These are phyloP conservation scores for Hippopotamyrus pictus DNA, from an alignment of 2,797 vertebrate species.

Conservation along the genomic window DNA sequence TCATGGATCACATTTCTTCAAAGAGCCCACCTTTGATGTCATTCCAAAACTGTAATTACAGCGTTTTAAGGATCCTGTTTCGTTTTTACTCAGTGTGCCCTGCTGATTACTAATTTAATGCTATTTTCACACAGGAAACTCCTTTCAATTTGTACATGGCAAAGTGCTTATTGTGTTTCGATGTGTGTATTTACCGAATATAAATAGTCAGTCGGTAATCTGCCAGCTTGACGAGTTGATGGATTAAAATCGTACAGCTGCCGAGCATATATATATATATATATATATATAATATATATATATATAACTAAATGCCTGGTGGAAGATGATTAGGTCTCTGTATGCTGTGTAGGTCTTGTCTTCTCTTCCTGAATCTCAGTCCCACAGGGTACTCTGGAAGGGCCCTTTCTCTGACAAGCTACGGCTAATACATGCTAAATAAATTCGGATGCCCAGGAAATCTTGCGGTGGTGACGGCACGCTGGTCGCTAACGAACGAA, in stretches of 20 bases:
- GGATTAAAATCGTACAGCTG: constrained; percentile 7
- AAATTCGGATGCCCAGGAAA: neutral
- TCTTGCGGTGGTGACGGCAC: neutral
- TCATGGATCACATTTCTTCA: constrained; percentile 23
- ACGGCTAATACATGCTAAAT: neutral
- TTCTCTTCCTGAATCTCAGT: neutral
- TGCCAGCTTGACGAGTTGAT: neutral
- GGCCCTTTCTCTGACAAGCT: neutral
- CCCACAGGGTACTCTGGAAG: neutral
- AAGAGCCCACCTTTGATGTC: constrained; percentile 25
- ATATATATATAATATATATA: neutral
- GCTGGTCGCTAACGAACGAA: neutral
- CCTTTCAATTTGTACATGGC: constrained; percentile 14
- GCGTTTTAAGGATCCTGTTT: constrained; percentile 16
- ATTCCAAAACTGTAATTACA: constrained; percentile 29
- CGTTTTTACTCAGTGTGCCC: neutral
- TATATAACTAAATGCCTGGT: neutral
- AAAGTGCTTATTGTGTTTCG: constrained; percentile 8
- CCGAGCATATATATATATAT: neutral
- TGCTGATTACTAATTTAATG: constrained; percentile 1
- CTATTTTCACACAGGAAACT: constrained; percentile 17
- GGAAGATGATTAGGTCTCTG: neutral
- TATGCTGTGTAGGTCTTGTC: neutral
- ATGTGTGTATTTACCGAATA: neutral
- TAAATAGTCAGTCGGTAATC: constrained; percentile 9